Evolutionary conservation across 2,797 vertebrate genomes (phyloP), one percentile per base, ranked within the genome.

Genomic region (Amazonetta brasiliensis): DNA sequence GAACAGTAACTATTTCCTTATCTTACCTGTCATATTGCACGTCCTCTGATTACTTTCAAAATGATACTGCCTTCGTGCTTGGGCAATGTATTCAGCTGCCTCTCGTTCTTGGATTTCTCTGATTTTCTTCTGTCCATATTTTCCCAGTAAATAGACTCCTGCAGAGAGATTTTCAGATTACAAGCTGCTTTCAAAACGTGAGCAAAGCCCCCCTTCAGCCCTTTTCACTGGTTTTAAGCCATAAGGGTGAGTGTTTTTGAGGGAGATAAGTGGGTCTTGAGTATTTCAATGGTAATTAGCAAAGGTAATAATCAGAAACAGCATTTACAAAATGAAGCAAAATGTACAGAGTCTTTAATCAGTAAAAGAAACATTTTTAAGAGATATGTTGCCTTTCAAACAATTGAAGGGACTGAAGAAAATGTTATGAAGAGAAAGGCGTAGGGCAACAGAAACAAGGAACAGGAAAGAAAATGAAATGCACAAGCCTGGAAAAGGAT

Each of bases 31-130:
- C 99, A 99, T 99, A 97, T 99, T 99, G 97, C 99, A 99, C 0
- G 99, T 99, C 94, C 99, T 98, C 97, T 99, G 99, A 97, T 99
- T 99, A 97, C 99, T 99, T 94, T 99, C 99, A 86, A 99, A 99
- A 97, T 99, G 99, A 96, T 99, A 99, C 54, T 99, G 99, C 46
- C 99, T 97, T 60, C 99, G 97, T 19, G 99, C 99, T 91, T 99
- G 99, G 73, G 99, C 97, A 7, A 99, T 99, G 97, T 99, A 99
- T 94, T 99, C 99, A 7, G 98, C 98, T 28, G 99, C 99, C 94
- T 99, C 99, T 86, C 96, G 98, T 94, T 99, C 99, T 92, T 99
- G 99, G 52, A 99, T 98, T 96, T 99, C 99, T 97, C 97, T 97
- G 89, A 99, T 98, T 98, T 99, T 99, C 97, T 98, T 99, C 96